Percentiles rank a stretch among this genome's conserved stretches.
Conservation (phyloP, 2,797 vertebrate species). For the Fratercula arctica region DNA sequence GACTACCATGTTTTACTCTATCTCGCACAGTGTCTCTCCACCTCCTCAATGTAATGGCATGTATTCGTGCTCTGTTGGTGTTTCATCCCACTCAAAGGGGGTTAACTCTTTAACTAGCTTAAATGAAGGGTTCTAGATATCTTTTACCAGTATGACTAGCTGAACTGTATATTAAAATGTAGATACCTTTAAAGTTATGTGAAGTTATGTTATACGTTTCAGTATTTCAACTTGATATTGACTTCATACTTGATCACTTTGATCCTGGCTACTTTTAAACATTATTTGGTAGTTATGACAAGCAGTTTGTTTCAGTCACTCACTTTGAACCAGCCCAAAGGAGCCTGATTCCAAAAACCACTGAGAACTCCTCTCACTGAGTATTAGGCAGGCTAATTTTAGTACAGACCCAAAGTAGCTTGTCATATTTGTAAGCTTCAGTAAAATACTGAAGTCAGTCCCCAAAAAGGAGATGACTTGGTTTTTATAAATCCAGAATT, state of each 20-base stretch:
- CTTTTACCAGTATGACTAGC: not conserved
- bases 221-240: not conserved
- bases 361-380: not conserved
- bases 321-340: not conserved
- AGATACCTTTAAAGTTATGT: not conserved
- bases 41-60: not conserved
- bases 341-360: not conserved
- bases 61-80: not conserved
- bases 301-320: not conserved
- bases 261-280: not conserved
- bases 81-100: not conserved
- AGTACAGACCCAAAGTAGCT: not conserved
- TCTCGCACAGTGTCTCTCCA: not conserved
- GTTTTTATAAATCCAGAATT: not conserved
- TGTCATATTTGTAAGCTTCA: not conserved
- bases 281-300: not conserved
- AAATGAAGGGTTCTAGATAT: not conserved
- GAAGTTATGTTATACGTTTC: not conserved
- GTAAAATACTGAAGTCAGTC: not conserved
- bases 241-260: not conserved
- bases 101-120: not conserved
- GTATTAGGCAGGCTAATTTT: not conserved
- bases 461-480: not conserved
- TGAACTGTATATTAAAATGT: not conserved
- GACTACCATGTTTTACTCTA: not conserved